Percentiles rank a stretch among this genome's conserved stretches.
Evolutionary conservation across 2,113 vertebrate species (phyloP).

Genomic region (Saccopteryx leptura): DNA sequence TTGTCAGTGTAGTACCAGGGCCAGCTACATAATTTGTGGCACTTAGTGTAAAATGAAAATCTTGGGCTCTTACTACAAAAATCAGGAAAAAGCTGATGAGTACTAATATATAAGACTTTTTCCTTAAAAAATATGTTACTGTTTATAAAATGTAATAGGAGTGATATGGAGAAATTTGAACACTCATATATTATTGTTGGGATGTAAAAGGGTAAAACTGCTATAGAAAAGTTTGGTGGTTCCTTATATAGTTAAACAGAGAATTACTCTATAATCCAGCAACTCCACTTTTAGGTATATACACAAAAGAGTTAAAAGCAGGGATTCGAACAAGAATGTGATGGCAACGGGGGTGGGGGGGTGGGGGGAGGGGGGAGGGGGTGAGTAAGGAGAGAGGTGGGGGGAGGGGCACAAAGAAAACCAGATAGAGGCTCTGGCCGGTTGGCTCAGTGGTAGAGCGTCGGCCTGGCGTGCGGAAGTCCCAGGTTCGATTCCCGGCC

Average conservation of each 20-base stretch:
- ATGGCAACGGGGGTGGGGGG: too few species aligned
- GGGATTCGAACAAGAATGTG: background rate
- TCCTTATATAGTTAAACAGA: background rate
- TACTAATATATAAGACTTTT: background rate
- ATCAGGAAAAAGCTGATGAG: background rate
- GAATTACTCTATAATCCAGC: background rate
- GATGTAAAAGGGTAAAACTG: background rate
- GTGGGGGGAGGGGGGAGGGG: too few species aligned
- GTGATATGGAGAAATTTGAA: background rate
- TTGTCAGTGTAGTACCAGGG: conserved; percentile 9
- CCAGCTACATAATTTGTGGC: background rate
- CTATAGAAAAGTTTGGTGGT: background rate
- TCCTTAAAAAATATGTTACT: conserved; percentile 38
- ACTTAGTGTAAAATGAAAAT: conserved; percentile 45
- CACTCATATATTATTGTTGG: background rate
- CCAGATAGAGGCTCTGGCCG: background rate
- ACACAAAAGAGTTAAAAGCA: background rate
- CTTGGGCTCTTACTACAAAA: conserved; percentile 26
- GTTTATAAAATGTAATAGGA: conserved; percentile 15
- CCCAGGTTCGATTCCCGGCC: background rate
- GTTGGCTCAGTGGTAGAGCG: background rate
- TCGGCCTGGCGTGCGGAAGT: background rate
- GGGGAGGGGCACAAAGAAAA: too few species aligned
- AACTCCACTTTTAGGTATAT: background rate
- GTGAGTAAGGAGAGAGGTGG: too few species aligned